Evolutionary conservation across 2,888 invertebrate genomes (phyloP).

Genomic region (Macrosoma leucophasiata): DNA sequence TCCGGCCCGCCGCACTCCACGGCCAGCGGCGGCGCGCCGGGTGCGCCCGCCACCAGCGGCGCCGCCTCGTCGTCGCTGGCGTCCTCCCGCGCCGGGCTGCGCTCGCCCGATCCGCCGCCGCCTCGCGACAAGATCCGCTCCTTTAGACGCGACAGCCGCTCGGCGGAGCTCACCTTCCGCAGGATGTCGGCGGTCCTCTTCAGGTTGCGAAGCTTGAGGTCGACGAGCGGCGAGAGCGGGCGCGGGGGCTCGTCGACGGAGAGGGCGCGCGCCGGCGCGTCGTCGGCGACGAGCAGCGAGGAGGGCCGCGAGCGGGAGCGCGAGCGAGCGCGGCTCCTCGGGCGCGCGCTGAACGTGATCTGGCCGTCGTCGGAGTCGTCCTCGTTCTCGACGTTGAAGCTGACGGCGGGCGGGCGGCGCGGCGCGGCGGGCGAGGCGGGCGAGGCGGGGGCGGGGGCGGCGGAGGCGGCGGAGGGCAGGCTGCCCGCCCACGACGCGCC

Average conservation of each 20-base stretch:
- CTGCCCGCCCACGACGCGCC: conserved; percentile 31
- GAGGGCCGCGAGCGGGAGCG: conserved; percentile 39
- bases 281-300: conserved; percentile 48
- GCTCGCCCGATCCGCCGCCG: conserved; percentile 76
- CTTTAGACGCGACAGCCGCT: conserved; percentile 52
- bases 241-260: conserved; percentile 59
- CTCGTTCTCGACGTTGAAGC: conserved; percentile 68
- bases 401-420: conserved; percentile 53
- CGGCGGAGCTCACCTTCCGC: conserved; percentile 58
- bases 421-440: conserved; percentile 44
- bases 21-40: conserved; percentile 20
- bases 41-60: conserved; percentile 22
- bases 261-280: conserved; percentile 42
- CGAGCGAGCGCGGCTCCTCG: conserved; percentile 29
- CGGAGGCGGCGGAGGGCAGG: conserved; percentile 28
- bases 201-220: conserved; percentile 47
- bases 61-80: conserved; percentile 23
- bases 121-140: conserved; percentile 55
- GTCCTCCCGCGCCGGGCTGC: conserved; percentile 72
- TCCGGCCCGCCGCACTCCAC: conserved; percentile 34
- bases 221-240: conserved; percentile 41
- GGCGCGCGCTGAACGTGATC: conserved; percentile 61
- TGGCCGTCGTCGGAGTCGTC: conserved; percentile 58
- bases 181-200: conserved; percentile 55
- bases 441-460: conserved; percentile 40